Evolutionary conservation across 53 echinoderm and acorn worm species (phyloP).

Genomic region (Actinopyga echinites): DNA sequence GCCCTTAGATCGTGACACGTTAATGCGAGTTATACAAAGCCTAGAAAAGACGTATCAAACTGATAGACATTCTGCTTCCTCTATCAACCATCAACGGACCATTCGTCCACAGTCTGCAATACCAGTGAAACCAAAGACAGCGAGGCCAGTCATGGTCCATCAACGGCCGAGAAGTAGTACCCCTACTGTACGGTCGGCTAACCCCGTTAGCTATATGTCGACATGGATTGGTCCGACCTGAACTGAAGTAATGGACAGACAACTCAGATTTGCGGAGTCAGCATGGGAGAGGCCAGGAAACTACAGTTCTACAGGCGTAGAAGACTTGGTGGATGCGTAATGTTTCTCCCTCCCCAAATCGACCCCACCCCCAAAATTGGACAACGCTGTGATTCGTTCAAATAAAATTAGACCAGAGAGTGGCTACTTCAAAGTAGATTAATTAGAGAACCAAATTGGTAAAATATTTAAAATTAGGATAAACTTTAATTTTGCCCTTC

Average conservation of each 20-base stretch:
- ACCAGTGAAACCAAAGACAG: background rate
- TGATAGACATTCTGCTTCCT: background rate
- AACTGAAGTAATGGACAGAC: background rate
- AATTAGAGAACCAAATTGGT: too few relatives aligned
- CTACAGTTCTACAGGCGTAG: too few relatives aligned
- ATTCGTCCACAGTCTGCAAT: background rate
- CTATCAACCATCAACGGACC: background rate
- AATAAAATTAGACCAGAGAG: too few relatives aligned
- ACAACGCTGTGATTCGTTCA: too few relatives aligned
- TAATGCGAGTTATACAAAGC: background rate
- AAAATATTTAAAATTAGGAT: too few relatives aligned
- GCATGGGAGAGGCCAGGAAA: too few relatives aligned
- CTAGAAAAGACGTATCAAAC: background rate
- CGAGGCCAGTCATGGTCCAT: background rate
- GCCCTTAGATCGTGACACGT: background rate
- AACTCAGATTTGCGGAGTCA: too few relatives aligned
- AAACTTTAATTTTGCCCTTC: too few relatives aligned
- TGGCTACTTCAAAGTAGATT: too few relatives aligned
- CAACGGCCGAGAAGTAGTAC: background rate
- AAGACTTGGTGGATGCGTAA: too few relatives aligned
- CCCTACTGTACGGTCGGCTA: background rate
- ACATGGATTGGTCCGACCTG: slow-evolving; percentile 14
- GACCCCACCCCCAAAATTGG: too few relatives aligned
- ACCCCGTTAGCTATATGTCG: background rate
- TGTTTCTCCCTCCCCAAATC: too few relatives aligned